Conservation (phyloP, 2,797 vertebrate genomes). For the Coendou prehensilis region DNA sequence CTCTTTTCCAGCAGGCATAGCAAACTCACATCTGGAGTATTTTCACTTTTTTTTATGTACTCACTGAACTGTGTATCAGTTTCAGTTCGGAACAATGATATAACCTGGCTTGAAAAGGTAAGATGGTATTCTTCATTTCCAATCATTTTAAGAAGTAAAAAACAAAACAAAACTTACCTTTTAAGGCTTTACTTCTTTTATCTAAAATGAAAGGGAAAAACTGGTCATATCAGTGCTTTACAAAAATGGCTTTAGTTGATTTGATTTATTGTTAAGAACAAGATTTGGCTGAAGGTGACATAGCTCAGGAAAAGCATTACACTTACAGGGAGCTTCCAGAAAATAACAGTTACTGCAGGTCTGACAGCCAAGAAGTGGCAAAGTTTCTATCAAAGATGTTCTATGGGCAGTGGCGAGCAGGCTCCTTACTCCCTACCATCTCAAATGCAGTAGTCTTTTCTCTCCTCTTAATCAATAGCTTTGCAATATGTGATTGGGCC, state of each 20-base stretch:
- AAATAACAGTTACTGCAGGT: rapidly evolving
- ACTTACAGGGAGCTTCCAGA: background rate
- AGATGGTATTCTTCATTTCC: background rate
- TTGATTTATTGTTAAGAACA: too few relatives aligned
- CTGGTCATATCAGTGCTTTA: background rate
- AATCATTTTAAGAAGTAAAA: background rate
- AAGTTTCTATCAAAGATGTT: rapidly evolving
- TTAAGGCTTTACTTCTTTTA: slow-evolving; percentile 83
- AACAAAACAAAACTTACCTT: slow-evolving; percentile 77
- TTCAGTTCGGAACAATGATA: background rate
- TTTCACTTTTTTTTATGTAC: rapidly evolving
- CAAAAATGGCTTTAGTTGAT: background rate
- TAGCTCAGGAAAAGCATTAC: background rate
- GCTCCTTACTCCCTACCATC: rapidly evolving
- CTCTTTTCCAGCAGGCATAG: background rate
- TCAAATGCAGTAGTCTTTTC: background rate
- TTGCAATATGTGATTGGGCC: background rate
- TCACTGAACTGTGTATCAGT: rapidly evolving
- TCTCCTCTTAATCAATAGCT: background rate
- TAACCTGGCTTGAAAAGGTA: background rate
- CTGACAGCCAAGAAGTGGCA: background rate
- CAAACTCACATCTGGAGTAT: rapidly evolving
- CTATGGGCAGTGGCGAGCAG: rapidly evolving
- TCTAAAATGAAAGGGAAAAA: slow-evolving; percentile 76
- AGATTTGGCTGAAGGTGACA: background rate